Conservation (phyloP, 2,888 invertebrate genomes). For the Cerceris rybyensis region DNA sequence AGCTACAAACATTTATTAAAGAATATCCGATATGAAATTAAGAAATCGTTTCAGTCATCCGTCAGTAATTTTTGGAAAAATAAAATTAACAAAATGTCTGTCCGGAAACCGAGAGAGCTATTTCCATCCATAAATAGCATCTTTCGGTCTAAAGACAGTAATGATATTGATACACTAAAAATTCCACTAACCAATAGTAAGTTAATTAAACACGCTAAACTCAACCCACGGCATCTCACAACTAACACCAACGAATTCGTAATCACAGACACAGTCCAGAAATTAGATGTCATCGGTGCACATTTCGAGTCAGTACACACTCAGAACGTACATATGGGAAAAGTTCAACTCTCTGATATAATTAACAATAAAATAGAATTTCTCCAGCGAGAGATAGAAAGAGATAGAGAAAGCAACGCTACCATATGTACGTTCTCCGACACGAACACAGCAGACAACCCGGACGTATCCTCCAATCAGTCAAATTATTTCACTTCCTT, state of each 20-base stretch:
- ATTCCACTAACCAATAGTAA: neutral
- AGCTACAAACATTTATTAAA: neutral
- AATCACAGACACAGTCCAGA: neutral
- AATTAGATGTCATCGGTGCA: conserved; percentile 10
- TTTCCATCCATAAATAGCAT: conserved; percentile 20
- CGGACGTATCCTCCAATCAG: too few species aligned
- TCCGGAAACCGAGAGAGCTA: neutral
- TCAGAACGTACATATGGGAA: conserved; percentile 4
- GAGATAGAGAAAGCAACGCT: too few species aligned
- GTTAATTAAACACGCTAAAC: neutral
- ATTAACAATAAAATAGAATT: too few species aligned
- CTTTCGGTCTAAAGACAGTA: neutral
- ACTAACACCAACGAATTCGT: neutral
- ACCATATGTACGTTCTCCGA: too few species aligned
- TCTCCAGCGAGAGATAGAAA: too few species aligned
- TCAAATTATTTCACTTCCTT: too few species aligned
- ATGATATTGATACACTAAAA: neutral
- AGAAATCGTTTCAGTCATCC: neutral
- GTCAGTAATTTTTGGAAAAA: neutral
- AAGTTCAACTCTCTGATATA: too few species aligned
- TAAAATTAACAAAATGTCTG: neutral
- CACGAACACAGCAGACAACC: too few species aligned
- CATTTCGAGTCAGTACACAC: conserved; percentile 6
- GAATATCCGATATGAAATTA: neutral
- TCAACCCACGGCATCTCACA: neutral